Base-by-base conservation (phyloP, 2,113 vertebrate species). In the Albula glossodonta region DNA sequence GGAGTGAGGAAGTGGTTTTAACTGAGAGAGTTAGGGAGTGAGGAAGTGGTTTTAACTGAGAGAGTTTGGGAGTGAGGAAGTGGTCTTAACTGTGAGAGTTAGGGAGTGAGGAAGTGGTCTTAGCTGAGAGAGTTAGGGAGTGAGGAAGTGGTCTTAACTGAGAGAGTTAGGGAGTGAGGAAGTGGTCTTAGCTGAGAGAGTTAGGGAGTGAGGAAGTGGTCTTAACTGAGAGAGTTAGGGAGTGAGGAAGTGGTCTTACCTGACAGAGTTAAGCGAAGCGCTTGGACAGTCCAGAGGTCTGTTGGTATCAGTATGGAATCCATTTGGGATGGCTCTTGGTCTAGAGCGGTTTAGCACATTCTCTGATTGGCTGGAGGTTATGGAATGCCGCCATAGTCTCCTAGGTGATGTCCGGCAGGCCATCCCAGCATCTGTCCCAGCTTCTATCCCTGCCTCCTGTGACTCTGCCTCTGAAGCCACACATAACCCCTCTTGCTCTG, bases 281-380 rank as follows among this genome's bases (percentile, higher is more conserved):
- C 94, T 95, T 0, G 93, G 89, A 19, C 95, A 94, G 52, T 97
- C 96, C 19, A 92, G 90, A 0, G 91, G 87, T 11, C 90, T 92
- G 3, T 96, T 95, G 84, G 92, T 82, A 63, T 93, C 93, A 57
- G 88, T 87, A 0, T 97, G 96, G 93, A 97, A 98, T 51, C 98
- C 98, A 22, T 99, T 98, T 3, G 96, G 96, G 87, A 98, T 91
- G 90, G 87, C 90, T 84, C 95, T 96, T 89, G 96, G 92, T 83
- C 96, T 96, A n/a, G 96, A 93, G 52, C 94, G 94, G 89, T 96
- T 98, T 91, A 98, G 94, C 84, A 98, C 96, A 0, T 97, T 98
- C 93, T 99, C 98, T 0, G 98, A 99, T 90, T 96, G 96, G 95
- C 97, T 99, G 88, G 97, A 96, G n/a, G 97, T 96, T 86, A 98